Evolutionary conservation across 2,113 vertebrate species (phyloP), one percentile per base, ranked within the genome.

Genomic region (Megaceryle maxima): DNA sequence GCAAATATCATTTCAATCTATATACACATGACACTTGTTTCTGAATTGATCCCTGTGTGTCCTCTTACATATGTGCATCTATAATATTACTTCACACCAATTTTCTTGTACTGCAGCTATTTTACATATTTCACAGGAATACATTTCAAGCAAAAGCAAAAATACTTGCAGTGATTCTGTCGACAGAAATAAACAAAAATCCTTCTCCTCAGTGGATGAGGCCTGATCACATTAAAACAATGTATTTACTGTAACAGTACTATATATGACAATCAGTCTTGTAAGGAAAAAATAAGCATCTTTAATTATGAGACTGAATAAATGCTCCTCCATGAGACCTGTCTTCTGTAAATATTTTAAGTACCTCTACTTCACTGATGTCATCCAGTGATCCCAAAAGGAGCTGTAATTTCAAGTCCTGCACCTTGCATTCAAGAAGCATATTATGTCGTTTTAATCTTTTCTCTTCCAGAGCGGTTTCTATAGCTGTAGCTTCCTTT

Each of bases 341-440:
- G 15, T 67, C 16, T 66, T 73, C 43, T 48, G 13, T 43, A 55
- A 94, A 81, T 5, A 55, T 37, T 48, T 35, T 4, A 41, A 57
- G 16, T 98, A 99, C 99, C 99, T 99, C 97, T 35, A 99, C 86
- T 92, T 99, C 98, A 55, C 97, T 99, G 98, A 99, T 99, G 68
- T 99, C 98, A 53, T 99, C 96, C 92, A 99, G 84, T 6, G 96
- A 98, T 68, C 99, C 99, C 28, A 93, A 95, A 29, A 98, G 83
- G 29, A 99, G 96, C 9, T 59, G 73, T 88, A 99, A 86, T 46
- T 98, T 98, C 62, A 99, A 95, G 92, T 97, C 90, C 67, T 98
- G 97, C 44, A 99, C 98, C 94, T 99, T 99, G 95, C 99, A 99
- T 66, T 97, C 97, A 44, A 99, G 98, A 76, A 99, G 98, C 57